Evolutionary conservation across 2,888 invertebrate genomes (phyloP), one percentile per base, ranked within the genome.

Genomic region (Acanthoscelides obtectus): DNA sequence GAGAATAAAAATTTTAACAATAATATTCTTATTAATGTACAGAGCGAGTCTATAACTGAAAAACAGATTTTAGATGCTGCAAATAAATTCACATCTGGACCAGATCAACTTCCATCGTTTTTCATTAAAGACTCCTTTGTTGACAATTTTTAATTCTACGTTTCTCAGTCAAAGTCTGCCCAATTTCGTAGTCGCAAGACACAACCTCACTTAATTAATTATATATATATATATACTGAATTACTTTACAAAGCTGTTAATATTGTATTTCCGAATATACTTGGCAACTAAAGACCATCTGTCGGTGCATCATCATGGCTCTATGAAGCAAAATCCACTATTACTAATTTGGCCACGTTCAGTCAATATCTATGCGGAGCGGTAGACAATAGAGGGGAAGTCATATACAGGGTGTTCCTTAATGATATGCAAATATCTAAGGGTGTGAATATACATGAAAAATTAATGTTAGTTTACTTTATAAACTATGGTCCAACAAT

Each of bases 41-140:
- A 22, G 22, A 22, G 8, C 0, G 64, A 68, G 64, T 64, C 22
- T 64, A 71, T 71, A 20, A 63, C 63, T 0, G 63, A 69, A 69
- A 22, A 69, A 69, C 22, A 69, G 6, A 69, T 69, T 22, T 17
- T 70, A 27, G 22, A 27, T 66, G 70, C 70, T 25, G 67, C 66
- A 20, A 69, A 71, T 45, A 65, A 66, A 27, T 70, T 70, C 20
- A 70, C 70, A 27, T 70, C 69, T 3, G 66, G 70, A 12, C 66
- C 70, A 2, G 66, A 70, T 65, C 27, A 45, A 27, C 66, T 70
- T 22, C 65, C 69, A 4, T 69, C 71, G 20, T 69, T 69, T 69
- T 20, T 72, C 12, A 21, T 72, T 6, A 72, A 72, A 69, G 71
- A 68, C 66, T 68, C 19, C n/a, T n/a, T n/a, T n/a, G n/a, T n/a